These are phyloP conservation scores for Platorchestia sp. DNA, from an alignment of 1,140 invertebrate genomes.

Conservation along the genomic window DNA sequence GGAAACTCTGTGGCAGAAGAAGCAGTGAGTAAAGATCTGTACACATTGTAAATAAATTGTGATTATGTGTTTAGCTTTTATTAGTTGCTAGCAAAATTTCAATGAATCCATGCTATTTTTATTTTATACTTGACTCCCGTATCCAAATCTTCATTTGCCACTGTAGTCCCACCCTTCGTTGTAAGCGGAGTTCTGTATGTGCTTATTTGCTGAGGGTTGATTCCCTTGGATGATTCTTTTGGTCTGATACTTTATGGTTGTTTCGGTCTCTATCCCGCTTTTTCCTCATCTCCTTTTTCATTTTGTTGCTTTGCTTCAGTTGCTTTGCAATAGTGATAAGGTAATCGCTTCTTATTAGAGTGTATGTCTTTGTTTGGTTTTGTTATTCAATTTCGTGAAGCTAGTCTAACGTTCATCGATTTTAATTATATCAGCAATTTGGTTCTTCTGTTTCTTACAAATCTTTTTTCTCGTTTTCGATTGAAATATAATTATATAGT, in stretches of 20 bases:
- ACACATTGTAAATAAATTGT: slow-evolving; percentile 44
- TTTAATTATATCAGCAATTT: neutral
- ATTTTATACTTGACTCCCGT: neutral
- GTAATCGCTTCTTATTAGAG: neutral
- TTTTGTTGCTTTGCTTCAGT: neutral
- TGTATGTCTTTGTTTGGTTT: neutral
- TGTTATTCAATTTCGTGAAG: neutral
- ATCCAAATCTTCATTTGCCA: neutral
- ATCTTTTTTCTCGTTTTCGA: neutral
- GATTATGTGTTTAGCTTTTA: neutral
- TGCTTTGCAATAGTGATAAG: neutral
- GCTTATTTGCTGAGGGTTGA: neutral
- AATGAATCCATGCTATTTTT: neutral
- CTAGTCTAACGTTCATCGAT: neutral
- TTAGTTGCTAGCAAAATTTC: neutral
- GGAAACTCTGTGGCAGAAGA: slow-evolving; percentile 52
- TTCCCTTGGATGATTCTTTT: neutral
- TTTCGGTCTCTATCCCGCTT: neutral
- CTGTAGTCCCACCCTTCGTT: neutral
- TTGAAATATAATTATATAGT: neutral
- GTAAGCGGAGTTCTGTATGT: neutral
- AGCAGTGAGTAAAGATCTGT: slow-evolving; percentile 56
- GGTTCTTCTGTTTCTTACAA: neutral
- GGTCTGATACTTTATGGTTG: neutral
- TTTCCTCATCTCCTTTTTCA: neutral